phyloP scores from a whole-genome alignment of 2,797 vertebrate genomes.

The Gila robusta region DNA sequence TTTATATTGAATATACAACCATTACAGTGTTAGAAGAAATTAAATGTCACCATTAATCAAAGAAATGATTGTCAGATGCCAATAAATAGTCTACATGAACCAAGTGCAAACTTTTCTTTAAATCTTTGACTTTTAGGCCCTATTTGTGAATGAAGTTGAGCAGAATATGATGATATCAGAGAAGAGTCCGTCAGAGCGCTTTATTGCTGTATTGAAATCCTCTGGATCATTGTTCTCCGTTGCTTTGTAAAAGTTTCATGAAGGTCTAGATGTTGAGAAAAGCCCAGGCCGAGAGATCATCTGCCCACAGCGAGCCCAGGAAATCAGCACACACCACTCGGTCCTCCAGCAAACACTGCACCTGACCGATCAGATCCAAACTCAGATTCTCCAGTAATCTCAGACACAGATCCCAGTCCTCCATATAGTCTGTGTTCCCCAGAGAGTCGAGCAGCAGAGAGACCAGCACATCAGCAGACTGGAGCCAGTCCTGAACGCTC shows the following conservation, averaged over 20 bases:
- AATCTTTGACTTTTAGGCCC: neutral
- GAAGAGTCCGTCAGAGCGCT: neutral
- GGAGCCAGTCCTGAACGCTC: slow-evolving; percentile 66
- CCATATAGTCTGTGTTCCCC: slow-evolving; percentile 40
- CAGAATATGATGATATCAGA: neutral
- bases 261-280: slow-evolving; percentile 64
- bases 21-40: neutral
- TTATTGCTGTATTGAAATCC: neutral
- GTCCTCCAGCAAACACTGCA: slow-evolving; percentile 75
- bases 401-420: slow-evolving; percentile 72
- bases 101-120: neutral
- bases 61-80: neutral
- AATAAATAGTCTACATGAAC: neutral
- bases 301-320: slow-evolving; percentile 70
- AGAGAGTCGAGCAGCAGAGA: slow-evolving; percentile 68
- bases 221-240: neutral
- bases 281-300: slow-evolving; percentile 73
- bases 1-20: neutral
- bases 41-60: neutral
- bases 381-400: slow-evolving; percentile 70
- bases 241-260: neutral
- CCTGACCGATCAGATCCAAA: slow-evolving; percentile 70
- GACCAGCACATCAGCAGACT: slow-evolving; percentile 70
- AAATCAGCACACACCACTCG: slow-evolving; percentile 68
- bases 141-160: neutral